Conservation (phyloP, 2,888 invertebrate species). For the Athalia circularis region DNA sequence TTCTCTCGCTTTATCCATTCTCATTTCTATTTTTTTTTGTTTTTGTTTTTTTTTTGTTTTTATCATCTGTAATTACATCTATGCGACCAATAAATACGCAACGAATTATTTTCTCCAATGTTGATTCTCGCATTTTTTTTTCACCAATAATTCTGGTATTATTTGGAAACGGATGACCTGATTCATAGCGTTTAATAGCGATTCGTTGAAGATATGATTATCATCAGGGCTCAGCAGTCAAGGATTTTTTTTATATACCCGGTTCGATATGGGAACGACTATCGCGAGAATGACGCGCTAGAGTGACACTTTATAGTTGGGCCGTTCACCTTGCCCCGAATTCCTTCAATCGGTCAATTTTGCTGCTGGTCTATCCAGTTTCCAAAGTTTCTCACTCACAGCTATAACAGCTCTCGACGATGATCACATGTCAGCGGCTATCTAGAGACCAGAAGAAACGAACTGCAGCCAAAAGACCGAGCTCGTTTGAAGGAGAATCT, state of each 20-base stretch:
- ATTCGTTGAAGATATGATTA: too few relatives aligned
- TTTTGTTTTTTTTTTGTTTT: too few relatives aligned
- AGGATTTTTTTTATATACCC: not conserved
- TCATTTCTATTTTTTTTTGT: not conserved
- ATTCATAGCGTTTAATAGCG: too few relatives aligned
- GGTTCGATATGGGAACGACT: not conserved
- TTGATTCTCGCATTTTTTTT: too few relatives aligned
- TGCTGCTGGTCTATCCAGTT: not conserved
- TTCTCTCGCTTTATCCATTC: not conserved
- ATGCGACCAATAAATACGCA: not conserved
- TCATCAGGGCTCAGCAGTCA: not conserved
- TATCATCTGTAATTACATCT: not conserved
- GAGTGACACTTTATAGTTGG: constrained; percentile 14
- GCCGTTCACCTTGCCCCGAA: constrained; percentile 35
- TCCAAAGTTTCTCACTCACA: not conserved
- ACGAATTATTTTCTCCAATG: too few relatives aligned
- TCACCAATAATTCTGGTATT: too few relatives aligned
- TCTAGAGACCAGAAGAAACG: too few relatives aligned
- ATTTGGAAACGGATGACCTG: too few relatives aligned
- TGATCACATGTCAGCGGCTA: too few relatives aligned
- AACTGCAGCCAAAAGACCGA: not conserved
- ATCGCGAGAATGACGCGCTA: constrained; percentile 13
- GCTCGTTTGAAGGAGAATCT: constrained; percentile 17
- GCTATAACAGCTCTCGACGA: too few relatives aligned
- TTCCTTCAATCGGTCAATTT: constrained; percentile 24